Percentiles rank a stretch among this genome's conserved stretches.
Conservation (phyloP, 2,797 vertebrate species). For the Fistularia tabacaria region DNA sequence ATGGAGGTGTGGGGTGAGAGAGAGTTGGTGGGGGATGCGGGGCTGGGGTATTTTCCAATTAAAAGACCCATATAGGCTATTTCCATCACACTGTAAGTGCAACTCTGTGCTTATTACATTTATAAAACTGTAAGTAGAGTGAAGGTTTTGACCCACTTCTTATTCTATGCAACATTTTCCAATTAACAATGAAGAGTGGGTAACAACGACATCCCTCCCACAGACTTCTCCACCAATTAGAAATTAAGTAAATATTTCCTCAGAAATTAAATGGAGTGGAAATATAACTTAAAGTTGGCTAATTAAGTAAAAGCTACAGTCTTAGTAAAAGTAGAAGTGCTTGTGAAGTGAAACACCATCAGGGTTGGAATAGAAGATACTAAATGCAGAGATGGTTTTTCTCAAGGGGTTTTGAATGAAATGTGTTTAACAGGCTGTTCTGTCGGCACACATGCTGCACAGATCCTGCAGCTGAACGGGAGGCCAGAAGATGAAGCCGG, state of each 20-base stretch:
- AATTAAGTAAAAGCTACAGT: too few relatives aligned
- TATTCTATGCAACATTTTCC: too few relatives aligned
- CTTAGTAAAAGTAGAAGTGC: not conserved
- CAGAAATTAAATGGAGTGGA: too few relatives aligned
- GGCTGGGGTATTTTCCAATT: constrained; percentile 53
- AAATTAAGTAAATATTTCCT: too few relatives aligned
- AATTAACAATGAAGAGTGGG: too few relatives aligned
- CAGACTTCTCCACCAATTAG: too few relatives aligned
- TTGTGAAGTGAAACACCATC: not conserved
- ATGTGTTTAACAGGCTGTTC: constrained; percentile 51
- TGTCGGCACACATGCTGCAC: constrained; percentile 58
- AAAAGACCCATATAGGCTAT: constrained; percentile 72
- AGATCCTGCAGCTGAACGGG: constrained; percentile 62
- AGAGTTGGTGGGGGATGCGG: constrained; percentile 12
- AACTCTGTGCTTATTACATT: constrained; percentile 49
- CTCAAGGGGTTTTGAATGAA: constrained; percentile 18
- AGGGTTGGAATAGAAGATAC: constrained; percentile 9
- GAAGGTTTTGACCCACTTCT: constrained; percentile 1
- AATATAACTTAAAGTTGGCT: too few relatives aligned
- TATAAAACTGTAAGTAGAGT: constrained; percentile 40
- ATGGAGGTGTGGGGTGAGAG: constrained; percentile 56
- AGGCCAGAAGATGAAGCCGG: constrained; percentile 40
- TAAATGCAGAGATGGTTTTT: constrained; percentile 30
- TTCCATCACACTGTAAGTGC: constrained; percentile 66
- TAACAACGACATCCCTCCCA: too few relatives aligned